Percentiles rank a stretch among this genome's conserved stretches.
phyloP scores from a whole-genome alignment of 1,140 invertebrate genomes.

The Maconellicoccus hirsutus region DNA sequence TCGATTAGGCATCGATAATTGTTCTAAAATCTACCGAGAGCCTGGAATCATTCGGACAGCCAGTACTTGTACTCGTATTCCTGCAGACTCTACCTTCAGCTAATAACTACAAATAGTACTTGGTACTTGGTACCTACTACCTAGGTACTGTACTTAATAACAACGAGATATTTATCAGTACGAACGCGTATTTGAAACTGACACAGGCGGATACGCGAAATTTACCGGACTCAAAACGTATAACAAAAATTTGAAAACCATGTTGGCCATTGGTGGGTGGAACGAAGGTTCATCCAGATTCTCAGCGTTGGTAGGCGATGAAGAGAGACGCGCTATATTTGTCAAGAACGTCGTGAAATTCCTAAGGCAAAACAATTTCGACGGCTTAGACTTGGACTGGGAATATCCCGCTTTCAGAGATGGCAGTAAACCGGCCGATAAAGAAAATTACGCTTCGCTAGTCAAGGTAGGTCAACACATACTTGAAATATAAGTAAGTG shows the following conservation, averaged over 20 bases:
- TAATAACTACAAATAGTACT: no score
- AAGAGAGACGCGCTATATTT: constrained; percentile 62
- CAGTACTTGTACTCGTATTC: no score
- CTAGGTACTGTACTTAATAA: no score
- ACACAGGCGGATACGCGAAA: constrained; percentile 84
- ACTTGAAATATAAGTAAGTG: not conserved
- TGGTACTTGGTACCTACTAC: no score
- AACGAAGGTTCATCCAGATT: constrained; percentile 85
- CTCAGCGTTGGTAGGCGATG: constrained; percentile 70
- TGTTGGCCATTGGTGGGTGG: constrained; percentile 93
- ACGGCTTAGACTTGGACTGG: constrained; percentile 93
- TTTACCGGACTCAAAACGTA: constrained; percentile 86
- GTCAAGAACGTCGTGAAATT: constrained; percentile 79
- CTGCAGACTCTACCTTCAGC: no score
- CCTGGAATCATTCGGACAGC: no score
- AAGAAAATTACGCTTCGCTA: constrained; percentile 76
- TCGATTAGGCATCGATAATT: no score
- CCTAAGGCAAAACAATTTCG: constrained; percentile 81
- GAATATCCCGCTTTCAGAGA: constrained; percentile 87
- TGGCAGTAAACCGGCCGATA: constrained; percentile 80
- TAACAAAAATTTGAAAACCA: constrained; percentile 82
- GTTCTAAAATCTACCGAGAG: no score
- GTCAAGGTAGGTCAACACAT: constrained; percentile 50
- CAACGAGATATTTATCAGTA: no score
- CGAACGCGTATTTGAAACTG: not conserved